Percentiles rank a stretch among this genome's conserved stretches.
phyloP scores from a whole-genome alignment of 2,888 invertebrate species.

The Gandaritis pyraliata region DNA sequence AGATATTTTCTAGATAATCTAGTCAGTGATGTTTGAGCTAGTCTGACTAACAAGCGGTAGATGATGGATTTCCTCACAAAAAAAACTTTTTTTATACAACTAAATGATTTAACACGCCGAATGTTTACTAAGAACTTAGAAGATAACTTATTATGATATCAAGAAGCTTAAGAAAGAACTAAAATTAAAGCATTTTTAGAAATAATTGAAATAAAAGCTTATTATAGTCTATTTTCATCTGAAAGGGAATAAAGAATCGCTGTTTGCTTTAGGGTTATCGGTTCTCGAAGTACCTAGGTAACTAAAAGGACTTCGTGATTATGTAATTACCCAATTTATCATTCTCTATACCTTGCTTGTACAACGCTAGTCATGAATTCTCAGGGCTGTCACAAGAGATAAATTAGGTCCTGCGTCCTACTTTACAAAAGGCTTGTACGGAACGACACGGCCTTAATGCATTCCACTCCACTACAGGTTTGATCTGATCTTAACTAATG shows the following conservation, averaged over 20 bases:
- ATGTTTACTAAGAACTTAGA: too few species aligned
- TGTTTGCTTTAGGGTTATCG: background rate
- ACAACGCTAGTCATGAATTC: constrained; percentile 57
- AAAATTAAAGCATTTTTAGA: too few species aligned
- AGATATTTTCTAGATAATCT: too few species aligned
- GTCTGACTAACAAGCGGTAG: too few species aligned
- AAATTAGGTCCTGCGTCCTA: constrained; percentile 64
- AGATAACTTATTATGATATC: too few species aligned
- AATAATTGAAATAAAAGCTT: too few species aligned
- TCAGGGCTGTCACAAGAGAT: constrained; percentile 67
- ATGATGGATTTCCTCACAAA: too few species aligned
- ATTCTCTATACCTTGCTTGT: constrained; percentile 46
- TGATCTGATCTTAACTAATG: constrained; percentile 62
- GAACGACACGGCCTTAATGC: constrained; percentile 62
- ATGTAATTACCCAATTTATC: constrained; percentile 72
- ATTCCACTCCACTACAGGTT: constrained; percentile 71
- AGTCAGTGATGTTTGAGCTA: too few species aligned
- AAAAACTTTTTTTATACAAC: too few species aligned
- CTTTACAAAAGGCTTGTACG: constrained; percentile 58
- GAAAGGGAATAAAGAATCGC: background rate
- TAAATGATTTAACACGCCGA: too few species aligned
- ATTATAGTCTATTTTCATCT: background rate
- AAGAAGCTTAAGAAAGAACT: too few species aligned
- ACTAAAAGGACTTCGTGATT: constrained; percentile 35
- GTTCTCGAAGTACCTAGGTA: background rate